Evolutionary conservation across 2,888 invertebrate genomes (phyloP).

Genomic region (Brachyopa scutellaris): DNA sequence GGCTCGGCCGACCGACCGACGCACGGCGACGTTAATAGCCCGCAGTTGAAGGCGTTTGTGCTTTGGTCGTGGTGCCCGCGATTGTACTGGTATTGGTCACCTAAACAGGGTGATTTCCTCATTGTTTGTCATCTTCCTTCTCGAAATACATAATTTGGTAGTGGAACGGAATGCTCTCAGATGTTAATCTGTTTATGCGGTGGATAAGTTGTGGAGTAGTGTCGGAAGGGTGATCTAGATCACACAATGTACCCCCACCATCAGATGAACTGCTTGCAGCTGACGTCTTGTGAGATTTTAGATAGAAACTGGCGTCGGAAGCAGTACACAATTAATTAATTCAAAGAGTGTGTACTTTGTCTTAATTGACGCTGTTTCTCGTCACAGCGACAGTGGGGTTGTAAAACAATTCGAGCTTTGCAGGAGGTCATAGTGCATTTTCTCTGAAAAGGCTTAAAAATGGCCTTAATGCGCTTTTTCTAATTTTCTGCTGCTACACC

Average conservation of each 20-base stretch:
- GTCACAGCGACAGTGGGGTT: slow-evolving; percentile 1
- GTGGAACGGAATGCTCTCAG: slow-evolving; percentile 62
- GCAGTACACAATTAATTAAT: slow-evolving; percentile 68
- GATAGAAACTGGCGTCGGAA: slow-evolving; percentile 67
- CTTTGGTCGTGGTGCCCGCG: slow-evolving; percentile 26
- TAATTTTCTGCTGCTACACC: slow-evolving; percentile 13
- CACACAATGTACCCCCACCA: slow-evolving; percentile 41
- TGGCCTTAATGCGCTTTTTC: slow-evolving; percentile 40
- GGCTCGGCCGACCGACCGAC: slow-evolving; percentile 26
- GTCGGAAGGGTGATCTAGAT: slow-evolving; percentile 65
- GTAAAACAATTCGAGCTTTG: slow-evolving; percentile 33
- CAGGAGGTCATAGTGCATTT: slow-evolving; percentile 63
- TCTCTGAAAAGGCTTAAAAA: slow-evolving; percentile 9
- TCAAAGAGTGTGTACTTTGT: slow-evolving; percentile 46
- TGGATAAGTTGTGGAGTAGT: slow-evolving; percentile 17
- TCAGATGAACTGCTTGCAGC: background rate
- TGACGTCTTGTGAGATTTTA: slow-evolving; percentile 54
- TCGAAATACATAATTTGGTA: slow-evolving; percentile 50
- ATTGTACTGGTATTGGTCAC: slow-evolving; percentile 41
- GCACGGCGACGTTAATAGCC: slow-evolving; percentile 63
- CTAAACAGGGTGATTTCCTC: slow-evolving; percentile 69
- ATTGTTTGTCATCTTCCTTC: slow-evolving; percentile 68
- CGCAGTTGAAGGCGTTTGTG: slow-evolving; percentile 65
- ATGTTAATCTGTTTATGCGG: slow-evolving; percentile 56
- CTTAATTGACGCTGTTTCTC: slow-evolving; percentile 48